Evolutionary conservation across 1,140 invertebrate genomes (phyloP), one percentile per base, ranked within the genome.

Genomic region (Drosophila willistoni): DNA sequence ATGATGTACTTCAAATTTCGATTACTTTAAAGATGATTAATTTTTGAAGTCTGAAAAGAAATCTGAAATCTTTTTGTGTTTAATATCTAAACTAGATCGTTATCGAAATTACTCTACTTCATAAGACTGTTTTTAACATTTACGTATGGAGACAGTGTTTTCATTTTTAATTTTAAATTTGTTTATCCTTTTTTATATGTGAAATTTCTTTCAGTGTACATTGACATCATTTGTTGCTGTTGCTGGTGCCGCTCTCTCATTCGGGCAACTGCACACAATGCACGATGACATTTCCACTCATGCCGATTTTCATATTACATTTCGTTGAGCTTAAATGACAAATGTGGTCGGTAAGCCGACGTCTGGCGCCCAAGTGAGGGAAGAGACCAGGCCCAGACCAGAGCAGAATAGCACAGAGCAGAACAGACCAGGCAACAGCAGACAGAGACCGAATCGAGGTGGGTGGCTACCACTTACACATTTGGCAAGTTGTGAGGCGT

Each of bases 271-370:
- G 64, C 71, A 63, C 75, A 75, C 72, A 82, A 73, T 82, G 79
- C 76, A 83, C 81, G 81, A 79, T 84, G 81, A 80, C 81, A 84
- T 84, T 84, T 85, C 70, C 81, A 77, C 73, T 80, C 81, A 85
- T 81, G 77, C 77, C 81, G 77, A 85, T 85, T 85, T 85, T 85
- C 82, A 85, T 85, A 85, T 85, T 85, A 85, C 82, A 85, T 85
- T 85, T 85, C 81, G 81, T 75, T 85, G 82, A 78, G 77, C 82
- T 85, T 85, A 85, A 85, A 85, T 85, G 81, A 85, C 82, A 85
- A 85, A 85, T 85, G 78, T 85, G 82, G 81, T 85, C 64, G 81
- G 81, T 83, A 83, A 84, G 81, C 81, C 77, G 73, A 83, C 77
- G 81, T 84, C 81, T 83, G 80, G 80, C 56, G 56, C 33, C 33